Conservation (phyloP, 1,140 invertebrate genomes). For the Ceratina australensis region DNA sequence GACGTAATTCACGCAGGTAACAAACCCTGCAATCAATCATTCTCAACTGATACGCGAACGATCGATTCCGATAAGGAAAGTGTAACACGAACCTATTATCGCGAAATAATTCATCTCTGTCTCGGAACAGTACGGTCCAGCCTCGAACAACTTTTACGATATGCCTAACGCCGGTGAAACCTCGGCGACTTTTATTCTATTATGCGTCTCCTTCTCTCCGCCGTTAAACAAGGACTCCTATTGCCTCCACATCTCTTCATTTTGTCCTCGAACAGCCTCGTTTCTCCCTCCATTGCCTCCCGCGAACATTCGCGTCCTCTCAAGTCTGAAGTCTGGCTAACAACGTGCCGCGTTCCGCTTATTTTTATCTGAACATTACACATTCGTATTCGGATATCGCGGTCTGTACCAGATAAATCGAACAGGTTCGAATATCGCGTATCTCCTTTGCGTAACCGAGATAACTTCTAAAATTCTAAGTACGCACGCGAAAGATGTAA, state of each 20-base stretch:
- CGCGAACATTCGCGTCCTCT: not conserved
- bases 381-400: too few species aligned
- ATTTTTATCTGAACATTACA: not conserved
- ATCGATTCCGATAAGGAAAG: too few species aligned
- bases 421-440: too few species aligned
- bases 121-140: not conserved
- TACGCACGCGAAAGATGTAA: not conserved
- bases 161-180: not conserved
- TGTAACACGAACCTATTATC: constrained; percentile 9
- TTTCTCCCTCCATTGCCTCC: not conserved
- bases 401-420: not conserved
- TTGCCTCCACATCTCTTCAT: constrained; percentile 1
- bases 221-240: not conserved
- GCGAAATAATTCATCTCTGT: constrained; percentile 9
- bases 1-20: constrained; percentile 59
- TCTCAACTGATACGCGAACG: too few species aligned
- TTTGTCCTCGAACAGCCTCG: not conserved
- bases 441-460: too few species aligned
- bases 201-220: not conserved
- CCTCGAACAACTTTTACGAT: not conserved
- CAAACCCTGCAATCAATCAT: constrained; percentile 60
- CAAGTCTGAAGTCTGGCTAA: not conserved
- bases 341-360: not conserved
- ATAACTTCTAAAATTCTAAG: too few species aligned
- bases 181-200: not conserved